phyloP scores from a whole-genome alignment of 2,113 vertebrate species.

The Hemicordylus capensis region DNA sequence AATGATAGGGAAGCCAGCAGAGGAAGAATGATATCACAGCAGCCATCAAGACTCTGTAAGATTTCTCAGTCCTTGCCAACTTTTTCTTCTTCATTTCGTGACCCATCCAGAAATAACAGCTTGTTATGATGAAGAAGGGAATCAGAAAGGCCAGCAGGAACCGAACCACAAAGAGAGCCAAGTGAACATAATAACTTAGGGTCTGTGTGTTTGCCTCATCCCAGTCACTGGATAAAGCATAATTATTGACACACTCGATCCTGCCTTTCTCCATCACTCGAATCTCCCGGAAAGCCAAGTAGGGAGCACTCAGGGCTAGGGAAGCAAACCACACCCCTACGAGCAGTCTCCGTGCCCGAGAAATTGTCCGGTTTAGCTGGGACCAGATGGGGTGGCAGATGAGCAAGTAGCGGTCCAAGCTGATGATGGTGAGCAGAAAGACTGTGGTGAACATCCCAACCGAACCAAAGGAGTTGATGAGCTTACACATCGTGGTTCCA shows the following conservation, averaged over 20 bases:
- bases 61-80: constrained; percentile 79
- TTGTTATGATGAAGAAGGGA: constrained; percentile 78
- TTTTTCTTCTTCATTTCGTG: constrained; percentile 73
- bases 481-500: constrained; percentile 57
- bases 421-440: constrained; percentile 62
- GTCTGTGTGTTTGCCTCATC: not conserved
- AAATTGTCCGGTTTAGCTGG: constrained; percentile 46
- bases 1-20: constrained; percentile 85
- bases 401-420: constrained; percentile 63
- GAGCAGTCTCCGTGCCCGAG: constrained; percentile 28
- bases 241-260: constrained; percentile 56
- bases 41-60: constrained; percentile 82
- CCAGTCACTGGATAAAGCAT: constrained; percentile 41
- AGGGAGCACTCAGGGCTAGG: constrained; percentile 39
- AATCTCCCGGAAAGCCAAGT: constrained; percentile 56
- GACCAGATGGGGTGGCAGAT: constrained; percentile 61
- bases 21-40: constrained; percentile 82
- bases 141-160: constrained; percentile 76
- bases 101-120: constrained; percentile 80
- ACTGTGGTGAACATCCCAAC: constrained; percentile 49
- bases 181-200: constrained; percentile 14
- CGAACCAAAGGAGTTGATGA: constrained; percentile 46
- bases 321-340: constrained; percentile 53
- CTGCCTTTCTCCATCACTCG: constrained; percentile 24
- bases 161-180: constrained; percentile 34